Evolutionary conservation across 1,140 invertebrate genomes (phyloP).

Genomic region (Rhysida immarginata): DNA sequence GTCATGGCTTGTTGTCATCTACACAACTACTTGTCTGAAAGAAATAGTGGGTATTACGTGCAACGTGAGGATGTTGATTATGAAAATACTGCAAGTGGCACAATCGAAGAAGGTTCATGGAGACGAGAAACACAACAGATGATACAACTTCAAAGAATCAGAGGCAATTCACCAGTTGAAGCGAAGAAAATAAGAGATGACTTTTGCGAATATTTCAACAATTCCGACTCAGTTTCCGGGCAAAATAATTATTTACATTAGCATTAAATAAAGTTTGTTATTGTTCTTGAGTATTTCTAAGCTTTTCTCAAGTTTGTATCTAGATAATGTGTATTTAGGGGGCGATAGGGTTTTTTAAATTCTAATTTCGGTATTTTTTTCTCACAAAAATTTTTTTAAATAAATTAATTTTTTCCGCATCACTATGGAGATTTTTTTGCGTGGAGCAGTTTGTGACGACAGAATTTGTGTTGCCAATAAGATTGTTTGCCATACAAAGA

Average conservation of each 20-base stretch:
- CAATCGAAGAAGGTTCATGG: neutral
- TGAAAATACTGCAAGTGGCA: neutral
- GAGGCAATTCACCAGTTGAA: too few relatives aligned
- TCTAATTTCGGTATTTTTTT: too few relatives aligned
- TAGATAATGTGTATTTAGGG: neutral
- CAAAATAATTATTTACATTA: neutral
- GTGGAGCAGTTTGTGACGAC: too few relatives aligned
- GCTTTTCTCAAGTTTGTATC: neutral
- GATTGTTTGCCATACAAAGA: too few relatives aligned
- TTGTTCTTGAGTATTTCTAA: neutral
- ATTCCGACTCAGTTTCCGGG: neutral
- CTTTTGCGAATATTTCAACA: slow-evolving; percentile 4
- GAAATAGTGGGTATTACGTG: neutral
- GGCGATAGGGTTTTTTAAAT: too few relatives aligned
- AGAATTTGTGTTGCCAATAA: too few relatives aligned
- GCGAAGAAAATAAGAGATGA: slow-evolving; percentile 1
- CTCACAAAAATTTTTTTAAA: too few relatives aligned
- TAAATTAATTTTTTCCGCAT: too few relatives aligned
- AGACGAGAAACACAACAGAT: neutral
- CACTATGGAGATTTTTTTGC: too few relatives aligned
- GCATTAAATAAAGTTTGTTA: neutral
- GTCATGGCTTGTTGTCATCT: neutral
- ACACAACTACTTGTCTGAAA: neutral
- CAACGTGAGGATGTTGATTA: neutral
- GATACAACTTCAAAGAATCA: too few relatives aligned